Evolutionary conservation across 2,113 vertebrate species (phyloP).

Genomic region (Ivindomyrus marchei): DNA sequence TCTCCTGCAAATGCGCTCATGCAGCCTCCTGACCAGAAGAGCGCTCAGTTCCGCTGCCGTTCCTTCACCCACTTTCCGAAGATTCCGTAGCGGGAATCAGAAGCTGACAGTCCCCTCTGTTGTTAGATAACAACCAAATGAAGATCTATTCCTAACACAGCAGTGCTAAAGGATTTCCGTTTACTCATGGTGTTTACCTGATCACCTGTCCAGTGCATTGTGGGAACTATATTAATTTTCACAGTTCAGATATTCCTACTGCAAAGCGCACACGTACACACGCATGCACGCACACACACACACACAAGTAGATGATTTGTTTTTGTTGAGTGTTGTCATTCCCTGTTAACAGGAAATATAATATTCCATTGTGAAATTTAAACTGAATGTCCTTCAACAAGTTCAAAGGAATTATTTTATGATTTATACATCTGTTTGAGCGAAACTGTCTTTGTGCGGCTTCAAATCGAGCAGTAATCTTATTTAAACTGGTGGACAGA

Average conservation of each 20-base stretch:
- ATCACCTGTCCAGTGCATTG: neutral
- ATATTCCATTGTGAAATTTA: constrained; percentile 37
- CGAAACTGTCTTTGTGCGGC: neutral
- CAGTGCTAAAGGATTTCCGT: neutral
- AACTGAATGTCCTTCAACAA: neutral
- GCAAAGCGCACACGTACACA: neutral
- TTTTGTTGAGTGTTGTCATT: neutral
- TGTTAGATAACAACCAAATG: neutral
- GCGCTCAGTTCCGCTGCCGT: neutral
- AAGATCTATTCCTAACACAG: neutral
- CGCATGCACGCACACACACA: neutral
- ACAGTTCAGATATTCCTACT: neutral
- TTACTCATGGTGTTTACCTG: neutral
- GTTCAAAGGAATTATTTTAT: neutral
- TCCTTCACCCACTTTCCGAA: neutral
- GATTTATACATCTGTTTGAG: neutral
- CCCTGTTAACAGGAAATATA: constrained; percentile 25
- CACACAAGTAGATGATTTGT: neutral
- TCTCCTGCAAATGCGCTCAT: neutral
- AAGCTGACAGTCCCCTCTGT: neutral
- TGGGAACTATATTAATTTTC: neutral
- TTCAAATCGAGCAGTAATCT: neutral
- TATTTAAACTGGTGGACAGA: neutral
- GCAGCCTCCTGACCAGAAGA: neutral
- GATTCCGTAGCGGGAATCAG: neutral